Evolutionary conservation across 2,797 vertebrate genomes (phyloP), one percentile per base, ranked within the genome.

Genomic region (Falco peregrinus): DNA sequence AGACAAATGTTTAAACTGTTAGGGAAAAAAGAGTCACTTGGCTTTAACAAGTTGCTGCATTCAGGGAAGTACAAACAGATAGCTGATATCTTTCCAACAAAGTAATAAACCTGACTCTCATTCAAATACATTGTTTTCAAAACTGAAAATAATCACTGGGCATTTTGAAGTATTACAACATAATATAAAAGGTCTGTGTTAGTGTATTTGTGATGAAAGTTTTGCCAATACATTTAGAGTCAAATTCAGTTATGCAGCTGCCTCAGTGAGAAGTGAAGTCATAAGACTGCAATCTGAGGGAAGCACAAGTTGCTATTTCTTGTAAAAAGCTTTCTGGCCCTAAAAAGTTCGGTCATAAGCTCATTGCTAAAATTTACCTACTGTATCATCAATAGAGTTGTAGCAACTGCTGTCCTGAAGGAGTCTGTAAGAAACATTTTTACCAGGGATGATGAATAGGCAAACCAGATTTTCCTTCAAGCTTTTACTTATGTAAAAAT

Each of bases 161-260:
- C 13, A n/a, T 74, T 74, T 4, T 63, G 31, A 54, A 87, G 26
- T 53, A 59, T 61, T 15, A 76, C 15, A 56, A 76, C 92, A 64
- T 25, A 57, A 37, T 26, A 1, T 0, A 3, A 24, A 20, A 67
- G 37, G 29, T 31, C 73, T 0, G 0, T 13, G 53, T 35, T 47
- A 6, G 6, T 10, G 5, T 33, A 75, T 41, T 73, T 68, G 43
- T 87, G 71, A 75, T 73, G 41, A 9, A 71, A 60, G 53, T 71
- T 90, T 64, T 74, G 59, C 33, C 89, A 57, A 15, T 1, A 6
- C n/a, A 61, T 64, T 43, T 43, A 10, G 26, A 86, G 82, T 31
- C 69, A 67, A 35, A 48, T 35, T 35, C 57, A 35, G 53, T 69
- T 56, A n/a, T 3, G 61, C 19, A 48, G 15, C 16, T 84, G 88